Evolutionary conservation across 2,113 vertebrate genomes (phyloP), one percentile per base, ranked within the genome.

Genomic region (Notothenia rossii): DNA sequence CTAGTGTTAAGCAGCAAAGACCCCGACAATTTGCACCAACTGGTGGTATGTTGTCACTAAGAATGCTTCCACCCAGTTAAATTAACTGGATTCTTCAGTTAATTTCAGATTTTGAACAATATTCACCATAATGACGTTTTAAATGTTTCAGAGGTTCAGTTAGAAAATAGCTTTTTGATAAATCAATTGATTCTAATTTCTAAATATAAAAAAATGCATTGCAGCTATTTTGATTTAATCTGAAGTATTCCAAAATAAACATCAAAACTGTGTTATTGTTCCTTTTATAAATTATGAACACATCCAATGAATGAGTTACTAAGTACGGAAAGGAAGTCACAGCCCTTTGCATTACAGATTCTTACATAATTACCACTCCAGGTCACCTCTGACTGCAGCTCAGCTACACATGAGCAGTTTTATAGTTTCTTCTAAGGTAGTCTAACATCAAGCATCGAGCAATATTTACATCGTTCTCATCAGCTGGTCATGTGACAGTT

Each of bases 1-100:
- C 25, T 2, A 25, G 25, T 25, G 25, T 25, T 25, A 65, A 29
- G 62, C 69, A 29, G 36, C 46, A 63, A 77, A 77, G 68, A 9
- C 66, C 43, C 25, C 33, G 66, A 71, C 17, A 51, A 58, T 67
- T 53, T 67, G 18, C 17, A 55, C 17, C 36, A 0, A 12, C 53
- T 46, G 33, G 11, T 22, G 12, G 18, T 12, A 29, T 62, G 40
- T 49, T 20, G 58, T 73, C 63, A 40, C 18, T 7, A 7, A 58
- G 51, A 69, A 69, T 40, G 36, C 7, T 40, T 7, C 36, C 36
- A 40, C 7, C 36, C 36, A 5, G 6, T 36, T 36, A 5, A 36
- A 36, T 7, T 36, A 3, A 46, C 2, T 25, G 2, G n/a, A 6
- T 68, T 43, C 5, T 46, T 40, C n/a, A 17, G n/a, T 18, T 62